Conservation (phyloP, 2,888 invertebrate genomes). For the Bellardia bayeri region DNA sequence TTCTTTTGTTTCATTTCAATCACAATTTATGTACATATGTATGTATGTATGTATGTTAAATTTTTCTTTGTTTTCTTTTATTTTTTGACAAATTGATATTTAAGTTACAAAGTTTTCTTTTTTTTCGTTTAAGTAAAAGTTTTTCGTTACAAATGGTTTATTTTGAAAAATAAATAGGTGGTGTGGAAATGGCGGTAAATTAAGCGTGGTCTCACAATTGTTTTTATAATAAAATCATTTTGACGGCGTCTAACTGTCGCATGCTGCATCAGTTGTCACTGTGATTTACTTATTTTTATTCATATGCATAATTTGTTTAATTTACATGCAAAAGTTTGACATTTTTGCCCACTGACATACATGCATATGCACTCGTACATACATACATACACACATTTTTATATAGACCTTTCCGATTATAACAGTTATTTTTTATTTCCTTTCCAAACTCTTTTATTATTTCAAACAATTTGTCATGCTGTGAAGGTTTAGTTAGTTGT, state of each 20-base stretch:
- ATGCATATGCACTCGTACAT: no score
- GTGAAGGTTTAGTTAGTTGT: neutral
- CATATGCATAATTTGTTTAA: no score
- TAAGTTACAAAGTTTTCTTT: conserved; percentile 20
- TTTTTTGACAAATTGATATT: conserved; percentile 1
- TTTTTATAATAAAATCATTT: conserved; percentile 21
- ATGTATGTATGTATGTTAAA: no score
- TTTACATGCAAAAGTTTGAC: no score
- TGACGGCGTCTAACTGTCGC: neutral
- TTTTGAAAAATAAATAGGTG: neutral
- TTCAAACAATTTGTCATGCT: neutral
- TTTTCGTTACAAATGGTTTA: conserved; percentile 21
- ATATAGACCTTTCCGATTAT: no score
- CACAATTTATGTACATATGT: conserved; percentile 24
- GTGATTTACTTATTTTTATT: no score
- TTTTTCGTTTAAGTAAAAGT: conserved; percentile 23
- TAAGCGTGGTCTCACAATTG: neutral
- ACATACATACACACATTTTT: no score
- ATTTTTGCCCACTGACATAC: neutral
- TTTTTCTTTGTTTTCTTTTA: neutral
- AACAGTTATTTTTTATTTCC: no score
- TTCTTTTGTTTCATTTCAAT: conserved; percentile 31
- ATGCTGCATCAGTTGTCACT: neutral
- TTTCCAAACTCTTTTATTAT: neutral
- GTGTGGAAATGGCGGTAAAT: neutral